Evolutionary conservation across 2,113 vertebrate genomes (phyloP), one percentile per base, ranked within the genome.

Genomic region (Stigmatopora argus): DNA sequence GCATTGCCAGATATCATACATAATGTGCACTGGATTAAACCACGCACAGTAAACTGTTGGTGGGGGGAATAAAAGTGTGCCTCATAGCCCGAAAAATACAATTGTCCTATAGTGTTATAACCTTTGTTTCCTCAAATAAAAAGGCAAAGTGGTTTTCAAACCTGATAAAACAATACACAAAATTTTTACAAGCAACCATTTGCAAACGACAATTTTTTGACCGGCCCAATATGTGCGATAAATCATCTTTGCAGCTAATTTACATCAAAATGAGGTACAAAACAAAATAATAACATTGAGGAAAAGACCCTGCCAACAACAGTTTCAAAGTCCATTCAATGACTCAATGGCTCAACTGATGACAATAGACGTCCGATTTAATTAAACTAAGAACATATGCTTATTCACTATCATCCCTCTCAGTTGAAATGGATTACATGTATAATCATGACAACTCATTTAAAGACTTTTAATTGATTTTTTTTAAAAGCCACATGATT

Each of bases 221-320:
- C 65, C 67, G 63, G 46, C 60, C 49, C 34, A 23, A 57, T 65
- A 49, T 62, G 58, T 19, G 63, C 52, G 53, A 65, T 13, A 23
- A 60, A 76, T 67, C 55, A 70, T 62, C 0, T 60, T 44, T 60
- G n/a, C 41, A 61, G 59, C 41, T 15, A 19, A 15, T 23, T 45
- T 23, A 45, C 2, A 15, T 45, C 14, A 61, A 14, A 23, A 15
- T 18, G 6, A 41, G 6, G 26, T 31, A 56, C 21, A 15, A 19
- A 11, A 53, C n/a, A 53, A 21, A 53, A 51, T 66, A 5, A 66
- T 41, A 53, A 64, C 59, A 26, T 52, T 15, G 64, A 62, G 35
- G 65, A 74, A 80, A 80, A 76, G 75, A 78, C 70, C 76, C 79
- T 72, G 73, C 75, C 66, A 10, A 64, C 64, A 74, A 80, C 62